Conservation (phyloP, 2,113 vertebrate species). For the Triplophysa rosa region DNA sequence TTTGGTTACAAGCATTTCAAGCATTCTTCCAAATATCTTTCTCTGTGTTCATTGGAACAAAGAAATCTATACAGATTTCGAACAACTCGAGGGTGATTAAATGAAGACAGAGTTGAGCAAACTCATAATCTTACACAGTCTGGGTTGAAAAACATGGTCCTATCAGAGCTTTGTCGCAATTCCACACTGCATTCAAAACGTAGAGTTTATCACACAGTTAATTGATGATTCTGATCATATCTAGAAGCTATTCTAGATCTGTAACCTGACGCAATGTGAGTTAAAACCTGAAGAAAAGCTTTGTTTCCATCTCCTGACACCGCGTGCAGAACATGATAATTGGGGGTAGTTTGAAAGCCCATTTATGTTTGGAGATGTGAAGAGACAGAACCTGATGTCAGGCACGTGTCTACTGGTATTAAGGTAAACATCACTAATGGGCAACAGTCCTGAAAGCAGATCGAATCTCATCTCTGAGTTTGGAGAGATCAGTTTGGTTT, state of each 20-base stretch:
- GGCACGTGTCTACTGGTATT: slow-evolving; percentile 21
- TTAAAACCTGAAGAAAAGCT: slow-evolving; percentile 26
- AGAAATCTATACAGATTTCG: too few species aligned
- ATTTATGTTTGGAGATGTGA: slow-evolving; percentile 43
- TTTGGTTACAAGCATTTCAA: too few species aligned
- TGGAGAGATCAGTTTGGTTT: background rate
- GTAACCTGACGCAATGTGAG: slow-evolving; percentile 34
- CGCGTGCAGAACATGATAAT: slow-evolving; percentile 43
- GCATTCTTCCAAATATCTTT: too few species aligned
- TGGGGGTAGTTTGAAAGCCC: slow-evolving; percentile 35
- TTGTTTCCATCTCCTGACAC: slow-evolving; percentile 14
- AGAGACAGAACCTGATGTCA: slow-evolving; percentile 32
- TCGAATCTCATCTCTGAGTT: slow-evolving; percentile 8
- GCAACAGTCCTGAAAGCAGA: background rate
- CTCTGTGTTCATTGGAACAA: too few species aligned
- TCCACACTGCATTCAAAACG: slow-evolving; percentile 8
- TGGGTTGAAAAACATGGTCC: background rate
- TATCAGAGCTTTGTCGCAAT: background rate
- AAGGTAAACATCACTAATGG: slow-evolving; percentile 39
- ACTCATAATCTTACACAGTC: too few species aligned
- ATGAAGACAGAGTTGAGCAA: too few species aligned
- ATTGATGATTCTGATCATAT: slow-evolving; percentile 29
- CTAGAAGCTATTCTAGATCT: slow-evolving; percentile 12
- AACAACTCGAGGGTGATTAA: too few species aligned
- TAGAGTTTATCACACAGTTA: slow-evolving; percentile 5